Evolutionary conservation across 1,140 invertebrate genomes (phyloP), one percentile per base, ranked within the genome.

Genomic region (Pararge aegeria): DNA sequence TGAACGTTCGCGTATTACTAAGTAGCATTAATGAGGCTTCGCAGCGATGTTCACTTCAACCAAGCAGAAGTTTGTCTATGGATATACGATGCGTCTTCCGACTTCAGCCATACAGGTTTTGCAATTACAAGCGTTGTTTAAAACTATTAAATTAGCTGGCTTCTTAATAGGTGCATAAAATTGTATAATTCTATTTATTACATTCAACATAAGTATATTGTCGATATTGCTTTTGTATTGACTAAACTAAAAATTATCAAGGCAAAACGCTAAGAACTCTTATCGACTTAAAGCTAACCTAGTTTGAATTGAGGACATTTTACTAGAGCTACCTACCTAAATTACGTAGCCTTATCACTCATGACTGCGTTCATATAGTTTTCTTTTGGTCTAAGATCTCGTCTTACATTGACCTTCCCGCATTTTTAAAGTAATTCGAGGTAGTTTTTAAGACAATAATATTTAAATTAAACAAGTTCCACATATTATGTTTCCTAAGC

Each of bases 21-120:
- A 82, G 75, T 81, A 87, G 86, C 86, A 68, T 83, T 77, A 83
- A 89, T 76, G 81, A 85, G 83, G 82, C 83, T 70, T 86, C 74
- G 81, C 78, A 87, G 81, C 82, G 77, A 74, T 75, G 80, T 74
- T 73, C 83, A 80, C 80, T 80, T 79, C 74, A 85, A 80, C 75
- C 70, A 89, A 89, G 83, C 86, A 76, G 72, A 81, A 80, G 72
- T 71, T 71, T 78, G 64, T 80, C 75, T 74, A 72, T 70, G 60
- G 54, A 64, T 63, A 64, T 65, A 73, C 79, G 79, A 85, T 80
- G 73, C 78, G 66, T 81, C 76, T 80, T 70, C 76, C 64, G 73
- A 80, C 75, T 79, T 80, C 77, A 87, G 83, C 74, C 76, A 82
- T 80, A 84, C 78, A 78, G 77, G 79, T 63, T 77, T 82, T 85